phyloP scores from a whole-genome alignment of 2,113 vertebrate species.

The Alectura lathami region DNA sequence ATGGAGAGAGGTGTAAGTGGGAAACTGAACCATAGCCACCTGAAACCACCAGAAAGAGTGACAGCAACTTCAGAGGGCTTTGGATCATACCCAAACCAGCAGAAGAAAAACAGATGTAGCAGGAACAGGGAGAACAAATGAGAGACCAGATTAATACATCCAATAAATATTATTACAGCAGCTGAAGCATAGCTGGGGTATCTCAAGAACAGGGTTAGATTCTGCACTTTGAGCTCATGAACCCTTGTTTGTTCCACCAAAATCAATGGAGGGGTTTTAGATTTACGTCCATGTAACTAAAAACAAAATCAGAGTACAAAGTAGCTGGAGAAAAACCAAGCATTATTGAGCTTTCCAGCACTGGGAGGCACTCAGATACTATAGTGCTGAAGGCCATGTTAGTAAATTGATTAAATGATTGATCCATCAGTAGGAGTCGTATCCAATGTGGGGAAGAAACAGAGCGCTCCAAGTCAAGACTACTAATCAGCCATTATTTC shows the following conservation, averaged over 20 bases:
- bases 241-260: background rate
- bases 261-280: constrained; percentile 37
- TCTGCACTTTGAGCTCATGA: background rate
- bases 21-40: background rate
- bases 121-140: background rate
- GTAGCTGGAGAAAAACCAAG: constrained; percentile 35
- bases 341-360: constrained; percentile 62
- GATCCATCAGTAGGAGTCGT: constrained; percentile 59
- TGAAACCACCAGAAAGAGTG: background rate
- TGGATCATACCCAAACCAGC: background rate
- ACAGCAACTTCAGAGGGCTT: background rate
- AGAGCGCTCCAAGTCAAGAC: background rate
- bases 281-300: constrained; percentile 30
- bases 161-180: background rate
- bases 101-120: background rate
- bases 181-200: background rate
- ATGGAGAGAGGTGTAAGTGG: background rate
- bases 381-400: constrained; percentile 47
- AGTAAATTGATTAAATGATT: constrained; percentile 62
- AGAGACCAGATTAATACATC: constrained; percentile 6
- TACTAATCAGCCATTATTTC: constrained; percentile 27
- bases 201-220: background rate
- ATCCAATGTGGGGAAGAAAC: background rate
- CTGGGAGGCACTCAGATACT: constrained; percentile 72
- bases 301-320: constrained; percentile 40